Base-by-base conservation (phyloP, 1,140 invertebrate genomes). In the Hyles vespertilio region DNA sequence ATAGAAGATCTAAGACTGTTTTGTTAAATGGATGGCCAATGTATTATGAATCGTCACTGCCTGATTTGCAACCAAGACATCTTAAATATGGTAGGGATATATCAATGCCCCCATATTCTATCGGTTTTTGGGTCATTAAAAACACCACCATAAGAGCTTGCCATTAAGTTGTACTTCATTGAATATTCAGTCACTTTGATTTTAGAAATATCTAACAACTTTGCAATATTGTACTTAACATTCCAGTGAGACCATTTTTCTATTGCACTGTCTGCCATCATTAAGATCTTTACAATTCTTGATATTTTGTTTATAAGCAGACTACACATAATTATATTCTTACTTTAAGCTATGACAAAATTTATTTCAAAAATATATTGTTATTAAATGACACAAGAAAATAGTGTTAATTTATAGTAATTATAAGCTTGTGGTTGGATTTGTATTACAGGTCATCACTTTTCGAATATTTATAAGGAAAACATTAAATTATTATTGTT, bases 71-170 rank as follows among this genome's bases (percentile, higher is more conserved):
- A 56, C 91, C 92, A 51, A 72, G 79, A 33, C 81, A 86, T 54
- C 61, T 90, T 40, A 72, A 80, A 58, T 77, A 80, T 66, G 72
- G 81, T 9, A 74, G 87, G 36, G 72, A 79, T 55, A 85, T 92
- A 61, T 67, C 82, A 32, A 81, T 93, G 77, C 91, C 91, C 11
- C 87, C 91, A 22, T 91, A 91, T 64, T 93, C 93, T 2, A 89
- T 93, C 69, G 89, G 88, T 40, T 94, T 93, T 79, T 91, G 92
- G 87, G 82, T 93, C 3, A 70, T 92, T 51, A 90, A 91, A 65
- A 87, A 89, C 64, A 88, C 85, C 40, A 78, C 79, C 32, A 74
- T 88, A 46, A 77, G 77, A 54, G 72, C 70, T 12, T 87, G 82
- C 57, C 64, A 72, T 11, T 81, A 65, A 69, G 58, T 33, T 49